Base-by-base conservation (phyloP, 2,797 vertebrate genomes). In the Danio tinwini region DNA sequence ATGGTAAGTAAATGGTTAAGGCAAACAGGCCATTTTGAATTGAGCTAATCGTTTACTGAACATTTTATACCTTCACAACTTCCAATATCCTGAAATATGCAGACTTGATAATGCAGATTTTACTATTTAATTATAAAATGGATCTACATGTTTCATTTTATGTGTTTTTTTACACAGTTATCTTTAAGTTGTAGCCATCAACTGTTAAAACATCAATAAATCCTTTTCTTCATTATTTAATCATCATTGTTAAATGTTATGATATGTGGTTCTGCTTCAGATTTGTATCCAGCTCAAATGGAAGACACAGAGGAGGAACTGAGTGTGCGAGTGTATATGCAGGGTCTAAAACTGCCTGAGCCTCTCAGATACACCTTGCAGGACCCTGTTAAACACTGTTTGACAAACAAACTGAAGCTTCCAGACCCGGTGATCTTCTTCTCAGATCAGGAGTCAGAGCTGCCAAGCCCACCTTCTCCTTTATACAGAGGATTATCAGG, bases 341-440 rank as follows among this genome's bases (percentile, higher is more conserved):
- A 90, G 74, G 88, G 80, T 59, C 89, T 83, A 0, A 68, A 72
- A 19, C 21, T 82, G 10, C 37, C 80, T 13, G 76, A 80, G 10
- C 77, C 69, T 80, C 59, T 79, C 58, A 72, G 55, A 72, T 84
- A 80, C 6, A 53, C 69, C 47, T 70, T 58, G 52, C 73, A 89
- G 6, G 91, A 91, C 29, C 76, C 80, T n/a, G 76, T 89, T 78
- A 86, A 88, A 82, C 88, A 91, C 56, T 74, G 87, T 50, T 88
- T 90, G 58, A 80, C 75, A 49, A 82, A 75, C 5, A 71, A 86
- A 71, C 74, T 56, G 9, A 87, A 88, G 65, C 89, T 92, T 6
- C 62, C 77, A 37, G 82, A 86, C 49, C 85, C 85, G 0, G 82
- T 78, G 40, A n/a, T 69, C 42, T 73, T 85, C 37, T 75, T 75